Evolutionary conservation across 2,797 vertebrate species (phyloP), one percentile per base, ranked within the genome.

Genomic region (Girardinus metallicus): DNA sequence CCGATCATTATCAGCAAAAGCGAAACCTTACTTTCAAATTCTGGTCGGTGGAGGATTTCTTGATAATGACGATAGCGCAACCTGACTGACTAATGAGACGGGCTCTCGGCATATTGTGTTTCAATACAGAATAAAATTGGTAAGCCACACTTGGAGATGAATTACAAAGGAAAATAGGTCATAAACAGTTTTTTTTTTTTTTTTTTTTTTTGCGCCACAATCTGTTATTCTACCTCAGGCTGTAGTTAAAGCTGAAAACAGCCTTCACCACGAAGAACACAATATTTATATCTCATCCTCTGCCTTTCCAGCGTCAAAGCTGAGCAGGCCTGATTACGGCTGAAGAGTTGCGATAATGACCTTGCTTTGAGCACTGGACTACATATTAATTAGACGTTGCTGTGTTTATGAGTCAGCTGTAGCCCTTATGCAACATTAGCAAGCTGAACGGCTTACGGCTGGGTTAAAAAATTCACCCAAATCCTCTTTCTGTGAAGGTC

Each of bases 351-450:
- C 57, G 46, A 81, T 91, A 86, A 91, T 93, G 94, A 94, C 94
- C 94, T 94, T 92, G 93, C 91, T 92, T 86, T 13, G 74, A 89
- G 89, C 86, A 78, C 85, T 86, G 80, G 47, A 93, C 90, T 70
- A 91, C 92, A 93, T 92, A 92, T 94, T 93, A 94, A 94, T 94
- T 93, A 91, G 90, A 90, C 74, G 83, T 88, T 90, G 87, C 87
- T 85, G 84, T 88, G 91, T 87, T 93, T 91, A 82, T 93, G 91
- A 94, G 85, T 93, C 93, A 92, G 92, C 89, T 89, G 79, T 89
- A 81, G 80, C 83, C 43, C 41, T 93, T 93, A 92, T 36, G 82
- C 89, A 89, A 92, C 87, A 74, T 71, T 5, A 76, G 75, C 57
- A 41, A 82, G 78, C 41, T 77, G 80, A 88, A 80, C 72, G 73